Evolutionary conservation across 1,140 invertebrate species (phyloP), one percentile per base, ranked within the genome.

Genomic region (Brachionus calyciflorus): DNA sequence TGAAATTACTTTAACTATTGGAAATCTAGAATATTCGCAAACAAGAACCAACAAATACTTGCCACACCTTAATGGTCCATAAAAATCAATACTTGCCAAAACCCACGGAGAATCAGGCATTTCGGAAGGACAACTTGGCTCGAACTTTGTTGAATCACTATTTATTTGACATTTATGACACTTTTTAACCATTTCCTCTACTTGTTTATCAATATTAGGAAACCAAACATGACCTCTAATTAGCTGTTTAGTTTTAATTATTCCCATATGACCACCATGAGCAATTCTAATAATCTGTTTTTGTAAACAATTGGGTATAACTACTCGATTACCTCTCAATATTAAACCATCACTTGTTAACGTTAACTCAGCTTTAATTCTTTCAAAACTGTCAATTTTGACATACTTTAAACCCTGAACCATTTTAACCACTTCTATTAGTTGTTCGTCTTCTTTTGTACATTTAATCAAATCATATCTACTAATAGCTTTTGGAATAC

Each of bases 11-110:
- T 81, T 79, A 7, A 82, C 80, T 10, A 80, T 70, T 5, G 81
- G 80, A 63, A 80, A 82, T 63, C n/a, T n/a, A n/a, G n/a, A n/a
- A 30, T 80, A 81, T 53, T 82, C 79, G 78, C 82, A 80, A 7
- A 79, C 77, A 3, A 82, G 37, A 5, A 81, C 82, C 19, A 81
- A 53, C 12, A 82, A 55, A 68, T 80, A 79, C 33, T 49, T 69
- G 19, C 79, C 79, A 26, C 33, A 76, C 26, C 79, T 81, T 5
- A 82, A 46, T 12, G 80, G 79, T 40, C 81, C 81, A 63, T 78
- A 80, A 73, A 81, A 81, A 68, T 83, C 82, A 17, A 80, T 77
- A 26, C 65, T 70, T 5, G 81, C 19, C 78, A 79, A 21, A 78
- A 28, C 44, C 79, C 78, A 81, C 49, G 79, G 79, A 55, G 40